Evolutionary conservation across 2,888 invertebrate species (phyloP).

Genomic region (Tiliacea aurago): DNA sequence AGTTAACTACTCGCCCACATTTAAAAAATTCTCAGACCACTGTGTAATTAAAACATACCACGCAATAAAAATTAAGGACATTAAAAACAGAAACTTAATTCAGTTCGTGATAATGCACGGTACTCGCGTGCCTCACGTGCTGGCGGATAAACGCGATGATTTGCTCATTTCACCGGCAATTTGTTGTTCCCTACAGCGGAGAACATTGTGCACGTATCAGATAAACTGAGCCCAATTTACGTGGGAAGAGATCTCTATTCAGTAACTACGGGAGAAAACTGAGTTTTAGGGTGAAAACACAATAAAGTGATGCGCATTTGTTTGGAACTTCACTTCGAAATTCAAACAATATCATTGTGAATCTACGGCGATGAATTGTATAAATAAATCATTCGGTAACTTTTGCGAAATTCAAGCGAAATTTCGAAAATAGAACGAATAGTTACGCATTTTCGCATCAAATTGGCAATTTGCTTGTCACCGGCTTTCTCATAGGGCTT

Average conservation of each 20-base stretch:
- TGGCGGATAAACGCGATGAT: slow-evolving; percentile 49
- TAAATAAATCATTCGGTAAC: not conserved
- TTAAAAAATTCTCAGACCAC: slow-evolving; percentile 23
- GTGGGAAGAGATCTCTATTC: slow-evolving; percentile 58
- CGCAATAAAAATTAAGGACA: slow-evolving; percentile 35
- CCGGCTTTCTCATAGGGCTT: not conserved
- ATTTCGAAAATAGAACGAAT: not conserved
- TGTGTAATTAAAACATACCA: slow-evolving; percentile 49
- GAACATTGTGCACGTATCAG: slow-evolving; percentile 70
- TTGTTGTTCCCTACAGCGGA: slow-evolving; percentile 45
- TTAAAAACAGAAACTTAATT: slow-evolving; percentile 52
- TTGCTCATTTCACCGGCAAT: slow-evolving; percentile 61
- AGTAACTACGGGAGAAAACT: slow-evolving; percentile 29
- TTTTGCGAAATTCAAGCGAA: not conserved
- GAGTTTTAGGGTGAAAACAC: not conserved
- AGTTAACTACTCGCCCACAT: slow-evolving; percentile 20
- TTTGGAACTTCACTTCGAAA: not conserved
- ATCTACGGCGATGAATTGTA: not conserved
- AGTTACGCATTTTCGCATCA: not conserved
- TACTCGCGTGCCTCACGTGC: slow-evolving; percentile 62
- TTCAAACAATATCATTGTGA: not conserved
- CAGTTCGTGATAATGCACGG: slow-evolving; percentile 45
- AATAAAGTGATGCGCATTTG: not conserved
- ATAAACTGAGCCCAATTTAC: slow-evolving; percentile 66
- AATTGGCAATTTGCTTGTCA: not conserved